phyloP scores from a whole-genome alignment of 2,113 vertebrate species.

The zebrafish (Danio rerio) region DNA sequence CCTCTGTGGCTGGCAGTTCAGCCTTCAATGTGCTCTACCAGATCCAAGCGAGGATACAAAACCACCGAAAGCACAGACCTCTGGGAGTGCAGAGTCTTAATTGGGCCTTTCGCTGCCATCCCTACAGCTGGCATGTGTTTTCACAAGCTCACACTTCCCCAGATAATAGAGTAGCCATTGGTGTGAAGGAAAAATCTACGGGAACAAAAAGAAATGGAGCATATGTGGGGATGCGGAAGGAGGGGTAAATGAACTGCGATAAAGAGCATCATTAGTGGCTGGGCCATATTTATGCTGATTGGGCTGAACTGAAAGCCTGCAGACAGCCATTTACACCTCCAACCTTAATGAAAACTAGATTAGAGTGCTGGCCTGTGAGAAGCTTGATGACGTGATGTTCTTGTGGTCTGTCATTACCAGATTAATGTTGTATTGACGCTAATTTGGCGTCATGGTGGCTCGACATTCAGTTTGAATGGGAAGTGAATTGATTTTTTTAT shows the following conservation, averaged over 20 bases:
- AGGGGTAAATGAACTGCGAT: slow-evolving; percentile 28
- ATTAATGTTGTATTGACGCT: neutral
- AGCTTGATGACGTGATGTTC: neutral
- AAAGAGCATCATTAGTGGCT: slow-evolving; percentile 38
- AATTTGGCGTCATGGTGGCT: too few relatives aligned
- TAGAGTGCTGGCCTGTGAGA: neutral
- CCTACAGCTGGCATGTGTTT: slow-evolving; percentile 19
- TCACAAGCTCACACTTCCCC: neutral
- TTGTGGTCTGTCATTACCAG: neutral
- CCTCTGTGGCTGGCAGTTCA: slow-evolving; percentile 56
- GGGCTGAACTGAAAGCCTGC: slow-evolving; percentile 7
- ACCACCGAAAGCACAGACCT: slow-evolving; percentile 12
- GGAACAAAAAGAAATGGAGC: slow-evolving; percentile 16
- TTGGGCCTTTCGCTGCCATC: slow-evolving; percentile 39
- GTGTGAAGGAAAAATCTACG: neutral
- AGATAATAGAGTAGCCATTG: neutral
- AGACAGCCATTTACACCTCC: slow-evolving; percentile 21
- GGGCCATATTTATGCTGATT: slow-evolving; percentile 22
- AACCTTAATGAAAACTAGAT: neutral
- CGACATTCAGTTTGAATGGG: too few relatives aligned
- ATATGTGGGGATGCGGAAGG: slow-evolving; percentile 7
- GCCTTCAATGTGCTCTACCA: slow-evolving; percentile 31
- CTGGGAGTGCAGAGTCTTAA: slow-evolving; percentile 46
- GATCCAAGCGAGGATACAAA: slow-evolving; percentile 17
- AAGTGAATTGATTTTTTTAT: too few relatives aligned